These are phyloP conservation scores for Opisthograptis luteolata DNA, from an alignment of 2,888 invertebrate species.

Conservation along the genomic window DNA sequence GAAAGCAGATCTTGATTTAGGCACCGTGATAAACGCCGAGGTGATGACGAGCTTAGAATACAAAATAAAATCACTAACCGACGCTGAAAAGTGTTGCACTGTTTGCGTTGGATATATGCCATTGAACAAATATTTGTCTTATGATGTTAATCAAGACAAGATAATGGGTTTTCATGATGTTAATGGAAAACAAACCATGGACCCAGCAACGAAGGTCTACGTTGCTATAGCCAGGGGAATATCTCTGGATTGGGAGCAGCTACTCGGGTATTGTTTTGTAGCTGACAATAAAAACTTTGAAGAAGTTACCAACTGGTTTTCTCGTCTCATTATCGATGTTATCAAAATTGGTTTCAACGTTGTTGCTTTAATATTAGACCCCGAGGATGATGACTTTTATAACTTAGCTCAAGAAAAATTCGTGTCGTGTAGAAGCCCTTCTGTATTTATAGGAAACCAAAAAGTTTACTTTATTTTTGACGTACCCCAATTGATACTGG, in stretches of 20 bases:
- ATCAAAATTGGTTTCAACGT: background rate
- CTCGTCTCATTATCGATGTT: background rate
- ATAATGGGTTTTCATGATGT: conserved; percentile 9
- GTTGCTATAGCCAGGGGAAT: conserved; percentile 9
- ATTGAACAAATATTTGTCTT: conserved; percentile 9
- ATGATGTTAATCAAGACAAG: conserved; percentile 8
- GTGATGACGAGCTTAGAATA: background rate
- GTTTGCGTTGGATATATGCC: conserved; percentile 2
- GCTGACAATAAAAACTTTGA: background rate
- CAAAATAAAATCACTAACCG: background rate
- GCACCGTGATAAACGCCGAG: background rate
- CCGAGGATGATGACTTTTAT: conserved; percentile 2
- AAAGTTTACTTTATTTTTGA: conserved; percentile 13
- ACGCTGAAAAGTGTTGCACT: background rate
- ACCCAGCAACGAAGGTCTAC: conserved; percentile 2
- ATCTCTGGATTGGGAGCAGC: conserved; percentile 10
- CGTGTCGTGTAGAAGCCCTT: background rate
- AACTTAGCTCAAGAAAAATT: background rate
- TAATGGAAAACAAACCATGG: background rate
- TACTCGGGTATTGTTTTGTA: conserved; percentile 2
- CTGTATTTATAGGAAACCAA: background rate
- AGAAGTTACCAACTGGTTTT: background rate
- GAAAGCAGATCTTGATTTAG: background rate
- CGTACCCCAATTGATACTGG: conserved; percentile 9
- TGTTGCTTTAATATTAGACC: conserved; percentile 4